Evolutionary conservation across 2,797 vertebrate genomes (phyloP), one percentile per base, ranked within the genome.

Genomic region (Ibycter americanus): DNA sequence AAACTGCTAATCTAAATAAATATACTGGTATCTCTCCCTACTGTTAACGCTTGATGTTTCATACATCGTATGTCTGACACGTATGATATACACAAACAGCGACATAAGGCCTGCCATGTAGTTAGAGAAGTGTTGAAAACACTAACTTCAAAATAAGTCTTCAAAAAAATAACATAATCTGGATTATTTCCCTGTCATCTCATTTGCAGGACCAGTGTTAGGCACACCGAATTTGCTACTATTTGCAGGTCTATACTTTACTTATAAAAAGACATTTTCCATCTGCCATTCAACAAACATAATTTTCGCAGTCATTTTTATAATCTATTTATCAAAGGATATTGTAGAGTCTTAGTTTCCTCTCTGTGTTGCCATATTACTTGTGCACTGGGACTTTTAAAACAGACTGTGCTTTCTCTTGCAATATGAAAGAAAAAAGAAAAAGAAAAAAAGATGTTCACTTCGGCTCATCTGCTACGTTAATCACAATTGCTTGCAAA

Each of bases 401-500:
- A 95, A 40, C 54, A 83, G 27, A 44, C 15, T 47, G 27, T 73
- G 34, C 58, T 88, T 86, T 79, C 65, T 81, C 32, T 76, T 51
- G 31, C 58, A 82, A 34, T 54, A 65, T n/a, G 54, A 87, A 81
- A 92, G 27, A 49, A 67, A 49, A 63, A 58, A 23, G 20, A 51
- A n/a, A 25, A 49, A 32, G 11, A 51, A 62, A 68, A 67, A 66
- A 76, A 66, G 3, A 73, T 47, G 34, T 55, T 91, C 80, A 27
- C 12, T 65, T 85, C 77, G 42, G 32, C 26, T 89, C 31, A 54
- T 82, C 55, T 76, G 58, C 61, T 86, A n/a, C 8, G 15, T 72
- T 88, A 95, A 91, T 88, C 70, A 92, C 54, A 95, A 80, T n/a
- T 63, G 26, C 56, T 90, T 90, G 67, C 58, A 89, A 87, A 96